Evolutionary conservation across 23 tunicate species (phyloP).

Genomic region (Ascidia mentula): DNA sequence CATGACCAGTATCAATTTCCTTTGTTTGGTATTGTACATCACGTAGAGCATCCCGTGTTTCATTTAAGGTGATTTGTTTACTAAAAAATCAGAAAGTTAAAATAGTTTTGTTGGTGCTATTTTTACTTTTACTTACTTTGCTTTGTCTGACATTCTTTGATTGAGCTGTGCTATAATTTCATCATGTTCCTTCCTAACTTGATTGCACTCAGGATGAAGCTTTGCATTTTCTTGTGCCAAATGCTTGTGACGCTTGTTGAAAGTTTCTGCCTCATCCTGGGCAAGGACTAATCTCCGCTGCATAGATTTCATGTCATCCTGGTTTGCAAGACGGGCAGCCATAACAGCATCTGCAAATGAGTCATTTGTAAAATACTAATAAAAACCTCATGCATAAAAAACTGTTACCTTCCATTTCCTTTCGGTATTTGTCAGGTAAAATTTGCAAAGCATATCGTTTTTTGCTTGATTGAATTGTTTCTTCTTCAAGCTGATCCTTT

Average conservation of each 20-base stretch:
- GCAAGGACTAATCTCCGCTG: slow-evolving; percentile 16
- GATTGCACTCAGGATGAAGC: slow-evolving; percentile 53
- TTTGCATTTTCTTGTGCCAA: slow-evolving; percentile 54
- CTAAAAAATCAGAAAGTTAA: slow-evolving; percentile 20
- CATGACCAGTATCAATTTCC: slow-evolving; percentile 65
- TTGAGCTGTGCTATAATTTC: slow-evolving; percentile 75
- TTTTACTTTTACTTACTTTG: slow-evolving; percentile 36
- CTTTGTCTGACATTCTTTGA: slow-evolving; percentile 79
- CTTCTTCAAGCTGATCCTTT: slow-evolving; percentile 58
- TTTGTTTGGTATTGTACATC: slow-evolving; percentile 39
- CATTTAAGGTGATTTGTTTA: slow-evolving; percentile 68
- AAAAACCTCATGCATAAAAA: too few species aligned
- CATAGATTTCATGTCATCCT: slow-evolving; percentile 37
- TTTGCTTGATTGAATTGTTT: slow-evolving; percentile 66
- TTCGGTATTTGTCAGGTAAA: slow-evolving; percentile 37
- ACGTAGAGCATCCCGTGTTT: slow-evolving; percentile 56
- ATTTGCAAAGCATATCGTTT: slow-evolving; percentile 51
- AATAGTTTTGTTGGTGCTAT: too few species aligned
- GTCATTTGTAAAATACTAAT: too few species aligned
- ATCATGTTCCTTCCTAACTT: slow-evolving; percentile 66
- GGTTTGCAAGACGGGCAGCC: slow-evolving; percentile 61
- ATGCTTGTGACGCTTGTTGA: slow-evolving; percentile 20
- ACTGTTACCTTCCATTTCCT: slow-evolving; percentile 57
- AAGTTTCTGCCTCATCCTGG: slow-evolving; percentile 21
- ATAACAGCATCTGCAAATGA: slow-evolving; percentile 64